A percentile compares a stretch with the other conserved stretches of the same genome.
These are phyloP conservation scores for Esox lucius DNA, from an alignment of 2,797 vertebrate species.

Conservation along the genomic window DNA sequence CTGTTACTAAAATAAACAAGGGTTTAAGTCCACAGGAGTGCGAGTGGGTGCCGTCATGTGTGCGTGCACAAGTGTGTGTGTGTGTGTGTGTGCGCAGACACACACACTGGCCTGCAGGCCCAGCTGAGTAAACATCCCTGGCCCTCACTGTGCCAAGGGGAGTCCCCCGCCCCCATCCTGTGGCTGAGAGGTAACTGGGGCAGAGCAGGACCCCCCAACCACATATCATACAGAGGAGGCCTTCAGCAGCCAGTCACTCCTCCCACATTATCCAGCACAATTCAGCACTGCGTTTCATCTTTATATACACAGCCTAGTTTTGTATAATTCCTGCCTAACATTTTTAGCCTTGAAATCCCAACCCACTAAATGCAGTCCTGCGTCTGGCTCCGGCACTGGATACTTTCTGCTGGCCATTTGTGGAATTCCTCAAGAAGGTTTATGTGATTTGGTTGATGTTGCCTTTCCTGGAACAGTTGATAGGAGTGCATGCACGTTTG, in stretches of 20 bases:
- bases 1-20: constrained; percentile 78
- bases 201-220: constrained; percentile 48
- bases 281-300: constrained; percentile 71
- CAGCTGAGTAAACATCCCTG: constrained; percentile 81
- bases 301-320: constrained; percentile 71
- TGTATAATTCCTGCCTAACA: constrained; percentile 70
- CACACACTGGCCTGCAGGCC: constrained; percentile 54
- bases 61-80: constrained; percentile 42
- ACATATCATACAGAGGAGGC: constrained; percentile 61
- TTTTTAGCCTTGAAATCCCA: constrained; percentile 76
- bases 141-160: constrained; percentile 58
- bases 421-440: constrained; percentile 64
- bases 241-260: constrained; percentile 56
- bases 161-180: constrained; percentile 59
- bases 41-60: constrained; percentile 40
- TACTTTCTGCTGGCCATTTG: constrained; percentile 54
- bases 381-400: constrained; percentile 48
- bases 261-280: constrained; percentile 57
- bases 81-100: constrained; percentile 38
- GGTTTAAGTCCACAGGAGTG: constrained; percentile 47
- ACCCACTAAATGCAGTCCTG: constrained; percentile 69
- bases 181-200: constrained; percentile 61
- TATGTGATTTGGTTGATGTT: constrained; percentile 58
- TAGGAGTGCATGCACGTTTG: neutral
- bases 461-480: constrained; percentile 31